A percentile compares a stretch with the other conserved stretches of the same genome.
Conservation (phyloP, 2,888 invertebrate species). For the Acanthosoma haemorrhoidale region DNA sequence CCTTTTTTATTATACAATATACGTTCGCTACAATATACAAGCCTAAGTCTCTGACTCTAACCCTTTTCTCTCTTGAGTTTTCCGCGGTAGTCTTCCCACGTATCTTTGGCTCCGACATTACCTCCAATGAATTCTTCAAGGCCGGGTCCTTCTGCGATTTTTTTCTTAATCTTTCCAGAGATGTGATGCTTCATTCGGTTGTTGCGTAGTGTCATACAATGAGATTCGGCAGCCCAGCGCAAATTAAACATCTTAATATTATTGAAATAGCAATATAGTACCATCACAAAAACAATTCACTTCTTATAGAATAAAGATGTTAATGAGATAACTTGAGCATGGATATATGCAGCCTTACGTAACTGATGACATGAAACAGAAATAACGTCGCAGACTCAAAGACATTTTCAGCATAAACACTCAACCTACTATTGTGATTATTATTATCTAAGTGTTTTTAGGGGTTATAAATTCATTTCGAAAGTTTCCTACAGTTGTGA, state of each 20-base stretch:
- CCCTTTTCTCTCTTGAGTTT: conserved; percentile 74
- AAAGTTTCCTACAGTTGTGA: too few relatives aligned
- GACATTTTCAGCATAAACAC: too few relatives aligned
- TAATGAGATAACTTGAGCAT: too few relatives aligned
- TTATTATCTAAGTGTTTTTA: too few relatives aligned
- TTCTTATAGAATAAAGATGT: too few relatives aligned
- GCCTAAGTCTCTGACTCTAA: conserved; percentile 67
- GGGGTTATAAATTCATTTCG: too few relatives aligned
- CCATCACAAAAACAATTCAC: not conserved
- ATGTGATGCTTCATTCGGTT: conserved; percentile 28
- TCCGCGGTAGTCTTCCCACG: conserved; percentile 48
- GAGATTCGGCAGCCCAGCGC: not conserved
- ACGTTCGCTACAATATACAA: conserved; percentile 97
- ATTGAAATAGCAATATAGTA: too few relatives aligned
- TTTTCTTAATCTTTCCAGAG: conserved; percentile 43
- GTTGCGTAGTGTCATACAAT: not conserved
- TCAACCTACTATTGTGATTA: too few relatives aligned
- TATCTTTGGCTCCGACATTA: conserved; percentile 46
- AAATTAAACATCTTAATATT: conserved; percentile 7
- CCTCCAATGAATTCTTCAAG: conserved; percentile 73
- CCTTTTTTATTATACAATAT: too few relatives aligned
- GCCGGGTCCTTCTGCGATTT: conserved; percentile 68
- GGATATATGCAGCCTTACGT: too few relatives aligned
- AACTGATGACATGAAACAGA: too few relatives aligned
- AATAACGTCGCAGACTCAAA: too few relatives aligned